Base-by-base conservation (phyloP, 2,797 vertebrate species). In the Propithecus perrieri region DNA sequence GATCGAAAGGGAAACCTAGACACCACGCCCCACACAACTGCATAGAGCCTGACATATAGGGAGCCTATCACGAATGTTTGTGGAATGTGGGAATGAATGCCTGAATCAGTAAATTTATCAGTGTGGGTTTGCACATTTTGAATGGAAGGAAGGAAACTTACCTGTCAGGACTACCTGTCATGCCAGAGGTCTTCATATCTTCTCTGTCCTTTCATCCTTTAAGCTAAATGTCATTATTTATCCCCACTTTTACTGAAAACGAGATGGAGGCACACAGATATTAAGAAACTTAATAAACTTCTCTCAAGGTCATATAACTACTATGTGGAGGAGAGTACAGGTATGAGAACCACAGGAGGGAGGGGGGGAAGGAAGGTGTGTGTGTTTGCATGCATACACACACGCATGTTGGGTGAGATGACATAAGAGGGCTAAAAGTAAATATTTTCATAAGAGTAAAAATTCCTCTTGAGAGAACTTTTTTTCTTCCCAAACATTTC, bases 201-300 rank as follows among this genome's bases (percentile, higher is more conserved):
- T 28, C 87, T 95, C 81, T 93, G 3, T 86, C 30, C 30, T 96
- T 96, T 94, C 59, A 81, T 94, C 74, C 28, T 92, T 97, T 86
- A 43, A 85, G 57, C 46, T 93, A 65, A 96, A 94, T 92, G 35
- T 79, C n/a, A 94, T 92, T 80, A 79, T 75, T 92, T 96, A 50
- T 55, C 50, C 33, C 26, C 3, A 71, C 75, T 94, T 92, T 92
- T 93, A 97, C 35, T 59, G 90, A 86, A 96, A 94, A 71, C 10
- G 46, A 96, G 88, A 80, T 94, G 24, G 61, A 94, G 43, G 10
- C 74, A 92, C 48, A 88, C 22, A 86, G 8, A 83, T 89, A 89
- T 67, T 89, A 96, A 89, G 41, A 89, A 93, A 92, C n/a, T 35
- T 92, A 96, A 85, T 53, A 84, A 93, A 93, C 22, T 41, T 94